Evolutionary conservation across 2,113 vertebrate species (phyloP).

Genomic region (Cynoglossus semilaevis): DNA sequence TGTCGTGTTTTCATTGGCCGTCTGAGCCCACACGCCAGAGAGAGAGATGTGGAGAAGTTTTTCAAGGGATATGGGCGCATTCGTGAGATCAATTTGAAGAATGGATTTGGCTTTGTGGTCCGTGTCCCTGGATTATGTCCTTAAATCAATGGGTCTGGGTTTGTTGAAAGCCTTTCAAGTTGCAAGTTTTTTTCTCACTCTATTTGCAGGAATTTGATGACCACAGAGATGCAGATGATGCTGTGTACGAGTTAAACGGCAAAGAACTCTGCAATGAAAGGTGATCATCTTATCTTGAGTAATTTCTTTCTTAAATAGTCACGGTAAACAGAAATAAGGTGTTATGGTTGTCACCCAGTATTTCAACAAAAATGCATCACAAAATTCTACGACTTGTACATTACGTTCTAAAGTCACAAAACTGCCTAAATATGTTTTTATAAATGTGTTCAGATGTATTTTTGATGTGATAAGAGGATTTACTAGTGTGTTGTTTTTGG

Average conservation of each 20-base stretch:
- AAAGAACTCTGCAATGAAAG: slow-evolving; percentile 91
- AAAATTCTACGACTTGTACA: too few species aligned
- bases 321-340: too few species aligned
- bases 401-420: too few species aligned
- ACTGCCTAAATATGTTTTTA: too few species aligned
- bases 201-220: slow-evolving; percentile 86
- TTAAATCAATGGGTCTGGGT: background rate
- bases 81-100: slow-evolving; percentile 89
- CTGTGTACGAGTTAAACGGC: slow-evolving; percentile 89
- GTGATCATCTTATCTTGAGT: slow-evolving; percentile 50
- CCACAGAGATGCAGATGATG: slow-evolving; percentile 91
- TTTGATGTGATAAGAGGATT: background rate
- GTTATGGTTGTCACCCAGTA: too few species aligned
- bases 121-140: slow-evolving; percentile 28
- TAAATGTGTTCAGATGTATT: background rate
- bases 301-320: too few species aligned
- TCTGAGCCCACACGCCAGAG: slow-evolving; percentile 87
- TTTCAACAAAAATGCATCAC: too few species aligned
- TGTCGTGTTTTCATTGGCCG: slow-evolving; percentile 92
- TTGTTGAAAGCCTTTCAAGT: background rate
- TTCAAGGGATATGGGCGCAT: slow-evolving; percentile 93
- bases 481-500: background rate
- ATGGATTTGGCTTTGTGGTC: slow-evolving; percentile 93
- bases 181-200: background rate
- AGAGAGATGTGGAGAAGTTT: slow-evolving; percentile 91